A percentile compares a stretch with the other conserved stretches of the same genome.
These are phyloP conservation scores for Apolygus lucorum DNA, from an alignment of 1,140 invertebrate genomes.

Conservation along the genomic window DNA sequence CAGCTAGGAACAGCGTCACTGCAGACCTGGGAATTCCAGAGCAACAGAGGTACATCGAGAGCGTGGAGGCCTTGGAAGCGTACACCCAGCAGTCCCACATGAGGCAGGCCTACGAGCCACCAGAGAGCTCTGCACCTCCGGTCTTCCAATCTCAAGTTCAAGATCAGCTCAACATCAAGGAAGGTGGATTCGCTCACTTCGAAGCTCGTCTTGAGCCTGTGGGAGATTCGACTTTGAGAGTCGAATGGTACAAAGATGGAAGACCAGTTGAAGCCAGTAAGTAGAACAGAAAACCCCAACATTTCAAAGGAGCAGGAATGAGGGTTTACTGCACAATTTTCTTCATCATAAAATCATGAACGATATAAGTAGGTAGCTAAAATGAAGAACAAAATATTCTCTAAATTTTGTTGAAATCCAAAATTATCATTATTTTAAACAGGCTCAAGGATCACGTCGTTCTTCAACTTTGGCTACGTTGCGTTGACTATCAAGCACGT, in stretches of 20 bases:
- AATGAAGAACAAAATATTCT: no score
- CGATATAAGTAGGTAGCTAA: no score
- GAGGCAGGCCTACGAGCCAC: constrained; percentile 49
- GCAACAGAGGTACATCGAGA: constrained; percentile 86
- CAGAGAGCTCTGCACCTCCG: constrained; percentile 68
- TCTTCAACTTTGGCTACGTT: constrained; percentile 95
- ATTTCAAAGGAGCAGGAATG: background rate
- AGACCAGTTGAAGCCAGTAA: constrained; percentile 77
- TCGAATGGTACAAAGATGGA: constrained; percentile 95
- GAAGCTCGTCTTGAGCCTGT: constrained; percentile 89
- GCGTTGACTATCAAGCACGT: constrained; percentile 92
- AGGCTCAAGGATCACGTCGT: constrained; percentile 83
- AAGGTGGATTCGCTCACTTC: constrained; percentile 92
- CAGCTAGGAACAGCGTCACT: constrained; percentile 66
- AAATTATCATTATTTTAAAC: no score
- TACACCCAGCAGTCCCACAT: constrained; percentile 54
- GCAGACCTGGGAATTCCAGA: constrained; percentile 81
- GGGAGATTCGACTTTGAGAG: constrained; percentile 79
- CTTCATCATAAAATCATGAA: no score
- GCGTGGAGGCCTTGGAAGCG: constrained; percentile 86
- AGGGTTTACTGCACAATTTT: no score
- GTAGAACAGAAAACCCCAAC: constrained; percentile 27
- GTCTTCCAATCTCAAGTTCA: constrained; percentile 89
- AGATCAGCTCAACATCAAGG: constrained; percentile 77
- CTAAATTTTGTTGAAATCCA: no score